These are phyloP conservation scores for Metacarcinus magister DNA, from an alignment of 2,888 invertebrate genomes.

Conservation along the genomic window DNA sequence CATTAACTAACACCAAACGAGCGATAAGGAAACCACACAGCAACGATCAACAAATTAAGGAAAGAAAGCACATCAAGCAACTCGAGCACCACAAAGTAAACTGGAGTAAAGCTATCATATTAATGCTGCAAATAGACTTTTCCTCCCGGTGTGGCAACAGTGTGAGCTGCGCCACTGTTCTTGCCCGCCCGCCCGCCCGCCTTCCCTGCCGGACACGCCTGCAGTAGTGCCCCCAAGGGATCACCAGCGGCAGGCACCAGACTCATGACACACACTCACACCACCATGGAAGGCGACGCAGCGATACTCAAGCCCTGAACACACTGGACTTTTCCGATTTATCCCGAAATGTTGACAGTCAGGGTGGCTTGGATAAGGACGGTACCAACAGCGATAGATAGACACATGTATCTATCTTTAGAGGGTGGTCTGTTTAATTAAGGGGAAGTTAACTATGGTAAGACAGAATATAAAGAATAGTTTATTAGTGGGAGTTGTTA, in stretches of 20 bases:
- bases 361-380: no score
- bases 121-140: not conserved
- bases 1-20: not conserved
- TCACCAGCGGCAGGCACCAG: not conserved
- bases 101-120: not conserved
- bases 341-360: no score
- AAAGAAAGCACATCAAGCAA: not conserved
- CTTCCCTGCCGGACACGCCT: not conserved
- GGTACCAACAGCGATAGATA: no score
- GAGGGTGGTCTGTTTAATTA: no score
- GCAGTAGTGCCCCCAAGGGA: not conserved
- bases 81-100: not conserved
- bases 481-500: no score
- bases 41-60: not conserved
- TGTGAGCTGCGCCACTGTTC: not conserved
- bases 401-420: no score
- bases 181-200: no score
- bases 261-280: not conserved
- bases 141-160: slow-evolving; percentile 29
- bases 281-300: not conserved
- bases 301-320: no score
- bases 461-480: not conserved
- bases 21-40: not conserved
- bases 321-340: no score
- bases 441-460: no score